Conservation (phyloP, 2,113 vertebrate species). For the Gyps fulvus region DNA sequence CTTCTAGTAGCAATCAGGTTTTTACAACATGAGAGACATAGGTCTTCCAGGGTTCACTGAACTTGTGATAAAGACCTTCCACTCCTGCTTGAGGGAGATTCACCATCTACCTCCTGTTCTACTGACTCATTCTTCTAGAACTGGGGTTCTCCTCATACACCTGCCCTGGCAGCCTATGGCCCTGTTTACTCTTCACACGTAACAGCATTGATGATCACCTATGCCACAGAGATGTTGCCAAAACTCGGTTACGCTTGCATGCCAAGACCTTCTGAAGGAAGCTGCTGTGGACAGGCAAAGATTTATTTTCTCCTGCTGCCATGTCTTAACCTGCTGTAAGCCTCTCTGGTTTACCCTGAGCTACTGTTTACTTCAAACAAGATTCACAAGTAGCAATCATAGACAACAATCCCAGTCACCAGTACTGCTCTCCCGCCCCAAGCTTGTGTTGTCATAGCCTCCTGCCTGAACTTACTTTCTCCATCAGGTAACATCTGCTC, state of each 20-base stretch:
- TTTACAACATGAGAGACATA: not conserved
- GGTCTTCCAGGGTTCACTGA: not conserved
- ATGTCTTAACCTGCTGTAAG: not conserved
- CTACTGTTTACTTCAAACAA: not conserved
- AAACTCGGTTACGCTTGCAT: rapidly evolving
- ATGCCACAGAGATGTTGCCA: not conserved
- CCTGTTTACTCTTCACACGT: rapidly evolving
- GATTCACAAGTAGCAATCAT: not conserved
- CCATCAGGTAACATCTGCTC: not conserved
- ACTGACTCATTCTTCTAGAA: too few species aligned
- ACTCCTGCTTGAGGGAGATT: not conserved
- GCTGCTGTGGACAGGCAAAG: not conserved
- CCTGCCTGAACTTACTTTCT: not conserved
- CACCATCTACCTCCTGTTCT: not conserved
- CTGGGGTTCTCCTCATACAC: rapidly evolving
- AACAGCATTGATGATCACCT: rapidly evolving
- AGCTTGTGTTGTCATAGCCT: not conserved
- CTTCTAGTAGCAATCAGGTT: not conserved
- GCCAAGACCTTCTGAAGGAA: not conserved
- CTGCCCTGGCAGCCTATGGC: not conserved
- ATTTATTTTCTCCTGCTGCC: not conserved
- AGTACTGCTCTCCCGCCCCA: not conserved
- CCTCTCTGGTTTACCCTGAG: not conserved
- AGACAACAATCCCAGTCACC: not conserved
- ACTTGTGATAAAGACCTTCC: not conserved